Evolutionary conservation across 2,113 vertebrate genomes (phyloP).

Genomic region (Typhlomys cinereus): DNA sequence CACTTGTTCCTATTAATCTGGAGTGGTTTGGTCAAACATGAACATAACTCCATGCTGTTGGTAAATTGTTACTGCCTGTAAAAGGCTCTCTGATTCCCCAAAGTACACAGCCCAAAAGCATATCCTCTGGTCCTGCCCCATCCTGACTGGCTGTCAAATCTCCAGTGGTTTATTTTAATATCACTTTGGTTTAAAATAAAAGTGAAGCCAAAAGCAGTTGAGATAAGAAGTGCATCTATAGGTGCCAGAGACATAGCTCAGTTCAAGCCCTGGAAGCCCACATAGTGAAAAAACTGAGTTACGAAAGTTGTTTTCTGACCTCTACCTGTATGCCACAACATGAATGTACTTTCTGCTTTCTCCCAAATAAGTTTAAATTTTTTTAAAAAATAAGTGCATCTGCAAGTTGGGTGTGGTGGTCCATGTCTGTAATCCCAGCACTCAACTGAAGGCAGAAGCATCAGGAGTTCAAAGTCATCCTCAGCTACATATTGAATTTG

Average conservation of each 20-base stretch:
- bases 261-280: too few relatives aligned
- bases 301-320: too few relatives aligned
- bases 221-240: neutral
- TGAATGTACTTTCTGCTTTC: too few relatives aligned
- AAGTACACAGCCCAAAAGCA: neutral
- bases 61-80: neutral
- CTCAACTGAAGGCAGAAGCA: too few relatives aligned
- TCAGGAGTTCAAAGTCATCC: too few relatives aligned
- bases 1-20: neutral
- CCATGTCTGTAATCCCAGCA: too few relatives aligned
- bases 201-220: conserved; percentile 21
- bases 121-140: neutral
- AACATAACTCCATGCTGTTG: neutral
- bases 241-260: too few relatives aligned
- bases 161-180: neutral
- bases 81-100: neutral
- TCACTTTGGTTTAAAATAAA: neutral
- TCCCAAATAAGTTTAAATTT: too few relatives aligned
- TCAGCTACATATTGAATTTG: too few relatives aligned
- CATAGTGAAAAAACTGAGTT: too few relatives aligned
- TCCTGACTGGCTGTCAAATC: neutral
- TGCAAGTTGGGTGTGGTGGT: too few relatives aligned
- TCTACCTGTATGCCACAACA: too few relatives aligned
- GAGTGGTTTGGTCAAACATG: neutral
- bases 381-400: neutral